A percentile compares a stretch with the other conserved stretches of the same genome.
Conservation (phyloP, 2,888 invertebrate species). For the Agonopterix heracliana region DNA sequence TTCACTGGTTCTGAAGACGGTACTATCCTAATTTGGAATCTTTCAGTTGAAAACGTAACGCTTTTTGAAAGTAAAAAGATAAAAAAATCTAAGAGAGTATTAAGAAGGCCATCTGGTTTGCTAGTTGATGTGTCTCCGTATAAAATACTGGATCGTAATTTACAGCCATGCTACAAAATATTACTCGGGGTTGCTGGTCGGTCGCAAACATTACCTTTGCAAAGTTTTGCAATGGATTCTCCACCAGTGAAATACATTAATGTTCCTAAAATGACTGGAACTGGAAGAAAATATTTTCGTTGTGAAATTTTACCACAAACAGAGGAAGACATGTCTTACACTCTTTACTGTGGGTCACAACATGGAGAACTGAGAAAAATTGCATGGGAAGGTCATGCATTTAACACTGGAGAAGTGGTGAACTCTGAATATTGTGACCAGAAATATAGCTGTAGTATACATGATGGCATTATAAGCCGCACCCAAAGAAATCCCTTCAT, state of each 20-base stretch:
- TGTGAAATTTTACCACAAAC: constrained; percentile 44
- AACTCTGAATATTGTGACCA: constrained; percentile 75
- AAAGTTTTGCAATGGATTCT: constrained; percentile 54
- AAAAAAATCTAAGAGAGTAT: constrained; percentile 63
- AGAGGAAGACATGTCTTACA: constrained; percentile 42
- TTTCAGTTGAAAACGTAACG: constrained; percentile 68
- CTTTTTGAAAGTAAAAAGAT: constrained; percentile 43
- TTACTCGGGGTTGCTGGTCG: constrained; percentile 61
- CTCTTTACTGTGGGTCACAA: constrained; percentile 55
- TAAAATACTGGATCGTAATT: constrained; percentile 75
- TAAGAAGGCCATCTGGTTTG: constrained; percentile 75
- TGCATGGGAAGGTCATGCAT: constrained; percentile 82
- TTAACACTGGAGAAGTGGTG: constrained; percentile 77
- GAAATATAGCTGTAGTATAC: constrained; percentile 71
- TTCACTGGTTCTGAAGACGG: constrained; percentile 81
- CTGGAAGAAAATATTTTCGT: constrained; percentile 58
- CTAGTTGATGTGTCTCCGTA: constrained; percentile 77
- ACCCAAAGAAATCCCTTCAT: constrained; percentile 79
- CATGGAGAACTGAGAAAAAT: constrained; percentile 62
- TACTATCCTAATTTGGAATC: constrained; percentile 82
- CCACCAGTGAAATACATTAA: constrained; percentile 49
- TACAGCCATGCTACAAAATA: constrained; percentile 79
- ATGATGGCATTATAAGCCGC: constrained; percentile 82
- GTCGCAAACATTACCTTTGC: constrained; percentile 53
- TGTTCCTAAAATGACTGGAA: constrained; percentile 37